A percentile compares a stretch with the other conserved stretches of the same genome.
Conservation (phyloP, 2,888 invertebrate species). For the Synanthedon myopaeformis region DNA sequence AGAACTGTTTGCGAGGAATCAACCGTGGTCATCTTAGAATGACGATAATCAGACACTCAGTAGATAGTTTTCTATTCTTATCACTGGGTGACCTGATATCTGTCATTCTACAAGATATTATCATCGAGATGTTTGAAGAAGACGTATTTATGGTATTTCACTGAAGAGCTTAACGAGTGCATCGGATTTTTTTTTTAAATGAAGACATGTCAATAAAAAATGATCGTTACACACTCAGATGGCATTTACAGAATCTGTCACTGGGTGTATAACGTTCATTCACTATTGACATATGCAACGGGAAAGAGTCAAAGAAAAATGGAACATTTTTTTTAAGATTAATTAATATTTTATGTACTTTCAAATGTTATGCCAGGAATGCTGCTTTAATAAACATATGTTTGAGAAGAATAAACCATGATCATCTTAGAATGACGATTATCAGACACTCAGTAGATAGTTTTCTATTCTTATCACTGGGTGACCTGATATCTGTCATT, state of each 20-base stretch:
- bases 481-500: constrained; percentile 3
- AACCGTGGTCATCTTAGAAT: background rate
- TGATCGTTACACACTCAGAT: background rate
- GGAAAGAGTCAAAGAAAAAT: background rate
- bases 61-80: constrained; percentile 11
- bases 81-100: constrained; percentile 10
- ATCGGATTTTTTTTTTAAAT: too few relatives aligned
- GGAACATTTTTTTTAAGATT: too few relatives aligned
- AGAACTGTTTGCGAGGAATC: too few relatives aligned
- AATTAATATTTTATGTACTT: too few relatives aligned
- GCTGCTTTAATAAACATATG: too few relatives aligned
- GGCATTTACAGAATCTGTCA: background rate
- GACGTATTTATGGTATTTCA: too few relatives aligned
- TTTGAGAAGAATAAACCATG: too few relatives aligned
- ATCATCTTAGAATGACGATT: constrained; percentile 3
- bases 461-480: constrained; percentile 12
- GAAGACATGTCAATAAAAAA: background rate
- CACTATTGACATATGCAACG: background rate
- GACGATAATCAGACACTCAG: constrained; percentile 8
- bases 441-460: constrained; percentile 10
- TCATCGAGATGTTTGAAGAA: too few relatives aligned
- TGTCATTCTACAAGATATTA: background rate
- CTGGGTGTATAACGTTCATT: background rate
- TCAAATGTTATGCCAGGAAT: too few relatives aligned
- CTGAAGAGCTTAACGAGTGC: too few relatives aligned